phyloP scores from a whole-genome alignment of 1,140 invertebrate species.

The Caenorhabditis latens region DNA sequence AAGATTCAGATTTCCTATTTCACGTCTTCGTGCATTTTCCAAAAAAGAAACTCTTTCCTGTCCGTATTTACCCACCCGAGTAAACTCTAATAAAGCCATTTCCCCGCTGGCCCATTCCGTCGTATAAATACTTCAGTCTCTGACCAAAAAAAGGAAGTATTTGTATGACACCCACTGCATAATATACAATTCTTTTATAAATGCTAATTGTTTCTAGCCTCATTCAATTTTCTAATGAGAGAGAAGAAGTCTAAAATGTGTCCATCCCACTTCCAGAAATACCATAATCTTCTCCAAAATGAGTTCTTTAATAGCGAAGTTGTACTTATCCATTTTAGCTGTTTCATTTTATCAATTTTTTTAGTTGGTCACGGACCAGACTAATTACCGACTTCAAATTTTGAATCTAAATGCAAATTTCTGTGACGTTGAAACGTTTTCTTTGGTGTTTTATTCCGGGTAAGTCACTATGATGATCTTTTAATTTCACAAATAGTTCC shows the following conservation, averaged over 20 bases:
- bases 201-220: background rate
- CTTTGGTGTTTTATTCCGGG: background rate
- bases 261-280: background rate
- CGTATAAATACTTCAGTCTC: conserved; percentile 31
- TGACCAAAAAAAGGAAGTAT: conserved; percentile 26
- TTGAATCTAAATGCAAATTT: conserved; percentile 20
- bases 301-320: no score
- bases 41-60: conserved; percentile 1
- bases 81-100: conserved; percentile 33
- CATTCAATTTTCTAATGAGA: background rate
- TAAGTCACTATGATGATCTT: background rate
- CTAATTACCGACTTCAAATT: background rate
- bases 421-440: background rate
- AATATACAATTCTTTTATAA: background rate
- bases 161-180: background rate
- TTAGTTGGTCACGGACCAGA: background rate
- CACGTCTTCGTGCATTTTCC: background rate
- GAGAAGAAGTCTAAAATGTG: background rate
- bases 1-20: background rate
- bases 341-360: background rate
- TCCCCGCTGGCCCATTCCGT: conserved; percentile 8
- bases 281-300: background rate
- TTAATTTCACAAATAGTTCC: background rate
- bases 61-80: conserved; percentile 17
- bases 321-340: background rate